phyloP scores from a whole-genome alignment of 2,797 vertebrate genomes.

The Brotula barbata region DNA sequence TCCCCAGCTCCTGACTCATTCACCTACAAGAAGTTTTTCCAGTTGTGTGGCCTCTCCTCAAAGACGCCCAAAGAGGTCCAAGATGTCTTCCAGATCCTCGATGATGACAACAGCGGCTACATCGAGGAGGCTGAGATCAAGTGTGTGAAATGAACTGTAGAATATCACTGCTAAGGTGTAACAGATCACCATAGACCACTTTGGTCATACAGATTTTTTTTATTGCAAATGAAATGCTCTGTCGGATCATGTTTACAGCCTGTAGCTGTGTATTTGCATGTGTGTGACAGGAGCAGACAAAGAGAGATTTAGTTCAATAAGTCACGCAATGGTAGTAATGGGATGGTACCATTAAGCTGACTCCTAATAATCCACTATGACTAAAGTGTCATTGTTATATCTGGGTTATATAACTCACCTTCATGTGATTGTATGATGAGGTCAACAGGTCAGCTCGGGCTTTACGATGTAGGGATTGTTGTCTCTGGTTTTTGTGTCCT shows the following conservation, averaged over 20 bases:
- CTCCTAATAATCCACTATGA: constrained; percentile 49
- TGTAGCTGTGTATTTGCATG: background rate
- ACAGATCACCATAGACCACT: no score
- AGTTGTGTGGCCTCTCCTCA: constrained; percentile 89
- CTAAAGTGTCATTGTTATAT: constrained; percentile 36
- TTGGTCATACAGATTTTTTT: no score
- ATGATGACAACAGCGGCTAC: constrained; percentile 91
- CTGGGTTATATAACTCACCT: constrained; percentile 49
- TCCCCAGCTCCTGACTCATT: constrained; percentile 90
- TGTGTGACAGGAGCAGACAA: constrained; percentile 10
- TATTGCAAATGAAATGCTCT: no score
- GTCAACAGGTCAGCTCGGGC: background rate
- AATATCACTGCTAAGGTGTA: no score
- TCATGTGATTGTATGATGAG: constrained; percentile 17
- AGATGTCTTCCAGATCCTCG: constrained; percentile 89
- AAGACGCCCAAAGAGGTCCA: constrained; percentile 89
- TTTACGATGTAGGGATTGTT: constrained; percentile 12
- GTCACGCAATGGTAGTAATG: constrained; percentile 29
- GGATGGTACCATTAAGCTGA: constrained; percentile 30
- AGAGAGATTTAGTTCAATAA: constrained; percentile 25
- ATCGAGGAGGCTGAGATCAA: constrained; percentile 94
- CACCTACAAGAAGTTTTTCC: constrained; percentile 94
- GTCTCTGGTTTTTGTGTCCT: constrained; percentile 4
- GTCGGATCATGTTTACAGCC: no score
- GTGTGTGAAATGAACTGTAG: constrained; percentile 81